A percentile compares a stretch with the other conserved stretches of the same genome.
Conservation (phyloP, 2,888 invertebrate species). For the Megastigmus dorsalis region DNA sequence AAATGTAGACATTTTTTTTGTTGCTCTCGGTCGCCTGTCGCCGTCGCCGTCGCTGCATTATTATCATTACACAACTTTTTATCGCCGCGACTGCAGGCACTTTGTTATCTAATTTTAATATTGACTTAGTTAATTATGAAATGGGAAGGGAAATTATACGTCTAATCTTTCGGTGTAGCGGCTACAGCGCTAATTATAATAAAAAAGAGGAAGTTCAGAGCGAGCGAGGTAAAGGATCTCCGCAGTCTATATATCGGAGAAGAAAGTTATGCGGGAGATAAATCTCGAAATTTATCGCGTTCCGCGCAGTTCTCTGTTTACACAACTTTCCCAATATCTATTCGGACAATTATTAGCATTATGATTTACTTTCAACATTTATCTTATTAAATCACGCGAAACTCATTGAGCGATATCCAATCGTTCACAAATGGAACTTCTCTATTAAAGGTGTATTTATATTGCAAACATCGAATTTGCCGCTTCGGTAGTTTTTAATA, state of each 20-base stretch:
- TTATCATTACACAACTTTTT: too few species aligned
- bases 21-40: too few species aligned
- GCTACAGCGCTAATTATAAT: too few species aligned
- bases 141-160: conserved; percentile 1
- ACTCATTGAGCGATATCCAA: not conserved
- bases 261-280: not conserved
- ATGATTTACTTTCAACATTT: not conserved
- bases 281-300: not conserved
- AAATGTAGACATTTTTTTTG: too few species aligned
- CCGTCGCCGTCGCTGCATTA: too few species aligned
- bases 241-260: too few species aligned
- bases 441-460: not conserved
- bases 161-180: too few species aligned
- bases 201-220: not conserved
- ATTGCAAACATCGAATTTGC: too few species aligned
- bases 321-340: not conserved
- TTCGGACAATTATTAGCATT: not conserved
- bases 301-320: not conserved
- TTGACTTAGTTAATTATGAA: not conserved
- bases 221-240: not conserved
- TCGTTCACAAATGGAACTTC: not conserved
- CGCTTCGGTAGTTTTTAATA: too few species aligned
- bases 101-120: not conserved
- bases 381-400: not conserved
- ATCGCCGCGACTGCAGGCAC: too few species aligned